Percentiles rank a stretch among this genome's conserved stretches.
Evolutionary conservation across 1,140 invertebrate species (phyloP).

Genomic region (Ooceraea biroi): DNA sequence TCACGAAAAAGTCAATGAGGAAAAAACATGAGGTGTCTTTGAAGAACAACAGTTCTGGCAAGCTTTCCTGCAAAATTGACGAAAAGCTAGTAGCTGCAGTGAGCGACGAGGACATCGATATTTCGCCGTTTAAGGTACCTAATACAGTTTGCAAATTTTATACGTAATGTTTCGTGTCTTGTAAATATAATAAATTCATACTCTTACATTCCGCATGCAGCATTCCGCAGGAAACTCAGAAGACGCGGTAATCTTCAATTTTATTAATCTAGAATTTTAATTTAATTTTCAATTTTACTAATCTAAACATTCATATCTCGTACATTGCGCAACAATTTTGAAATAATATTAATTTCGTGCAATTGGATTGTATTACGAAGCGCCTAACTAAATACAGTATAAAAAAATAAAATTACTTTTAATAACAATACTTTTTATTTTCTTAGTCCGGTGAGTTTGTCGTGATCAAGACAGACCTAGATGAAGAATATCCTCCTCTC

Average conservation of each 20-base stretch:
- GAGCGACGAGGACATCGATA: conserved; percentile 84
- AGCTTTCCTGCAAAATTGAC: conserved; percentile 78
- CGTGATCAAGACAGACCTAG: conserved; percentile 91
- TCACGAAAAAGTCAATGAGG: conserved; percentile 76
- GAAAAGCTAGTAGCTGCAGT: conserved; percentile 81
- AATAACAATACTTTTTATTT: conserved; percentile 60
- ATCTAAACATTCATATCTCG: background rate
- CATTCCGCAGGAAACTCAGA: conserved; percentile 75
- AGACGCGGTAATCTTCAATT: conserved; percentile 77
- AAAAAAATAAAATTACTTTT: too few species aligned
- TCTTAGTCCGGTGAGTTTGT: conserved; percentile 94
- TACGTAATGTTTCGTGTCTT: conserved; percentile 14
- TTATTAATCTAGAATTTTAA: too few species aligned
- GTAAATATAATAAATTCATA: background rate
- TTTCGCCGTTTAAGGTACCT: conserved; percentile 84
- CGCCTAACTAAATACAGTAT: conserved; percentile 3
- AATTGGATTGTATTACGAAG: conserved; percentile 3
- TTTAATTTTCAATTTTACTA: conserved; percentile 39
- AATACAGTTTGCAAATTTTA: conserved; percentile 31
- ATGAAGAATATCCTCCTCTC: conserved; percentile 92
- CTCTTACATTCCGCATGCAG: conserved; percentile 77
- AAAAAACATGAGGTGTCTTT: conserved; percentile 76
- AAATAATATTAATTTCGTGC: conserved; percentile 30
- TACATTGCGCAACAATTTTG: background rate
- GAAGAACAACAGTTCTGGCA: conserved; percentile 73